Evolutionary conservation across 2,888 invertebrate genomes (phyloP).

Genomic region (Eupithecia tripunctaria): DNA sequence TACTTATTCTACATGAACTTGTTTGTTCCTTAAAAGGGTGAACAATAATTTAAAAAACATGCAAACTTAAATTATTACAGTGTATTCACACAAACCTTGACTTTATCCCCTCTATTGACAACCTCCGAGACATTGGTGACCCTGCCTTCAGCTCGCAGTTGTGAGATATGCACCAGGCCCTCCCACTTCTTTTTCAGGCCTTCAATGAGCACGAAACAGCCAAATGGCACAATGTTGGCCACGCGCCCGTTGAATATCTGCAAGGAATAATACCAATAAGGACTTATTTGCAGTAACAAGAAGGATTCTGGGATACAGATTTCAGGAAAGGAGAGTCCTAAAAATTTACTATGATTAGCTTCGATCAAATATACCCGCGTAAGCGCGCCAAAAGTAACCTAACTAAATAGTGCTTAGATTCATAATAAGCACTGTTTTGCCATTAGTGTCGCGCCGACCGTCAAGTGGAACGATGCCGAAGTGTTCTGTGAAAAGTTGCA

Average conservation of each 20-base stretch:
- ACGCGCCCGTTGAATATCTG: conserved; percentile 97
- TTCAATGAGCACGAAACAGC: conserved; percentile 98
- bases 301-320: too few relatives aligned
- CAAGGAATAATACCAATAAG: conserved; percentile 42
- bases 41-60: background rate
- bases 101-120: conserved; percentile 93
- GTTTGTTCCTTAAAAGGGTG: background rate
- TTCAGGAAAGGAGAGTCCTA: too few relatives aligned
- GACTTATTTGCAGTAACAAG: too few relatives aligned
- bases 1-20: too few relatives aligned
- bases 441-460: too few relatives aligned
- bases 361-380: too few relatives aligned
- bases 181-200: conserved; percentile 96
- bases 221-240: conserved; percentile 98
- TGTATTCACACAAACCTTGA: conserved; percentile 86
- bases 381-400: too few relatives aligned
- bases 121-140: conserved; percentile 98
- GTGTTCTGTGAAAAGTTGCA: too few relatives aligned
- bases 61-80: background rate
- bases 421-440: too few relatives aligned
- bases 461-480: too few relatives aligned
- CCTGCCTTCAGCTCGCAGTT: conserved; percentile 95
- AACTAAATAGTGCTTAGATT: too few relatives aligned
- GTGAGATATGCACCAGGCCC: conserved; percentile 98
- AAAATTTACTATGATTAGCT: too few relatives aligned